Percentiles rank a stretch among this genome's conserved stretches.
Evolutionary conservation across 2,888 invertebrate species (phyloP).

Genomic region (Acanthosepion pharaonis): DNA sequence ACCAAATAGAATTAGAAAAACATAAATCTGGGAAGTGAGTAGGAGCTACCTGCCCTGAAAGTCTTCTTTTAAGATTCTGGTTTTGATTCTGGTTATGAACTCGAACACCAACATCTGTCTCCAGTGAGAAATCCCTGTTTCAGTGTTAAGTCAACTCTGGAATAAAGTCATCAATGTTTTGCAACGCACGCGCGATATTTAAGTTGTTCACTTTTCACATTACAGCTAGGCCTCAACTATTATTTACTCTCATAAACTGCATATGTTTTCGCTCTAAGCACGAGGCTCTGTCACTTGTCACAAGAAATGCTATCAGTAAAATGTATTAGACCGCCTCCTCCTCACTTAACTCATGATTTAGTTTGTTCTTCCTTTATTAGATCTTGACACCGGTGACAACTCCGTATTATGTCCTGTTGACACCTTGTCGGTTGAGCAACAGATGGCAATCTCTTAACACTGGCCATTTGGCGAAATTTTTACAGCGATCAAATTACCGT

Average conservation of each 20-base stretch:
- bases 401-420: neutral
- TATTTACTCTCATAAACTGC: conserved; percentile 33
- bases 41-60: too few species aligned
- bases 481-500: neutral
- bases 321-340: neutral
- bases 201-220: neutral
- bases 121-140: too few species aligned
- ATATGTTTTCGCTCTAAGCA: neutral
- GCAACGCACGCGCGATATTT: neutral
- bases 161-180: neutral
- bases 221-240: neutral
- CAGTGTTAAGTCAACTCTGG: too few species aligned
- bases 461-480: neutral
- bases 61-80: too few species aligned
- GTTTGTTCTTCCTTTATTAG: conserved; percentile 1
- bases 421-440: neutral
- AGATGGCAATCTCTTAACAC: conserved; percentile 15
- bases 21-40: too few species aligned
- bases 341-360: neutral
- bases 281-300: neutral
- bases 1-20: too few species aligned
- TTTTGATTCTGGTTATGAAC: too few species aligned
- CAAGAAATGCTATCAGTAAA: neutral
- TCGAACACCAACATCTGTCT: too few species aligned
- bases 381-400: neutral